phyloP scores from a whole-genome alignment of 1,140 invertebrate species.

The Drosophila nannoptera region DNA sequence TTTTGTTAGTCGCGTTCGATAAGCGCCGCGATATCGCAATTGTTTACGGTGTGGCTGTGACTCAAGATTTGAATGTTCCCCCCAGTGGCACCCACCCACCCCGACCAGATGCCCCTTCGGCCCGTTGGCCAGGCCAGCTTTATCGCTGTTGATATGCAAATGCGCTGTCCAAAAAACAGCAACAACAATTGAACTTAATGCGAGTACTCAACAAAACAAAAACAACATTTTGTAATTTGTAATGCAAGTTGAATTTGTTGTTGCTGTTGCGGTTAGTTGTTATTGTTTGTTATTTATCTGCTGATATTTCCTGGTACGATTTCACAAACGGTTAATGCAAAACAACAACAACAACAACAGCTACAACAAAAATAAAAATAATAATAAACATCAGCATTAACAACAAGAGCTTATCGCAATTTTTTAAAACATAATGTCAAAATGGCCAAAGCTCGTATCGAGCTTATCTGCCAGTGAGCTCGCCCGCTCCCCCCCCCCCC shows the following conservation, averaged over 20 bases:
- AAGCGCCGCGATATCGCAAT: slow-evolving; percentile 36
- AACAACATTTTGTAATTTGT: slow-evolving; percentile 71
- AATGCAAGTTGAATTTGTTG: slow-evolving; percentile 47
- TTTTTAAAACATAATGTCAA: slow-evolving; percentile 76
- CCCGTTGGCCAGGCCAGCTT: not conserved
- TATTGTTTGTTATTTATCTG: slow-evolving; percentile 64
- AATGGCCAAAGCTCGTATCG: slow-evolving; percentile 58
- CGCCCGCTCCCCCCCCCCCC: not conserved
- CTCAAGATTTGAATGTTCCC: slow-evolving; percentile 27
- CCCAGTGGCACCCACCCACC: not conserved
- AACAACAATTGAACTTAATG: slow-evolving; percentile 32
- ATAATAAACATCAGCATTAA: slow-evolving; percentile 15
- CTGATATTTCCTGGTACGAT: slow-evolving; percentile 75
- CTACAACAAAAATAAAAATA: not conserved
- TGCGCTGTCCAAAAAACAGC: slow-evolving; percentile 57
- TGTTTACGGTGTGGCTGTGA: slow-evolving; percentile 27
- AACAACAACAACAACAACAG: slow-evolving; percentile 12
- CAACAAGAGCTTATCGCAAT: slow-evolving; percentile 61
- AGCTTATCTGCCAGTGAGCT: slow-evolving; percentile 56
- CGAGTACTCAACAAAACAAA: slow-evolving; percentile 37
- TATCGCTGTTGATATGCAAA: slow-evolving; percentile 66
- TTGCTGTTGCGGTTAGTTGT: slow-evolving; percentile 38
- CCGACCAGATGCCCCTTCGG: not conserved
- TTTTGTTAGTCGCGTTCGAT: slow-evolving; percentile 34
- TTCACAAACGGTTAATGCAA: slow-evolving; percentile 36